Evolutionary conservation across 2,113 vertebrate species (phyloP).

Genomic region (Corapipo altera): DNA sequence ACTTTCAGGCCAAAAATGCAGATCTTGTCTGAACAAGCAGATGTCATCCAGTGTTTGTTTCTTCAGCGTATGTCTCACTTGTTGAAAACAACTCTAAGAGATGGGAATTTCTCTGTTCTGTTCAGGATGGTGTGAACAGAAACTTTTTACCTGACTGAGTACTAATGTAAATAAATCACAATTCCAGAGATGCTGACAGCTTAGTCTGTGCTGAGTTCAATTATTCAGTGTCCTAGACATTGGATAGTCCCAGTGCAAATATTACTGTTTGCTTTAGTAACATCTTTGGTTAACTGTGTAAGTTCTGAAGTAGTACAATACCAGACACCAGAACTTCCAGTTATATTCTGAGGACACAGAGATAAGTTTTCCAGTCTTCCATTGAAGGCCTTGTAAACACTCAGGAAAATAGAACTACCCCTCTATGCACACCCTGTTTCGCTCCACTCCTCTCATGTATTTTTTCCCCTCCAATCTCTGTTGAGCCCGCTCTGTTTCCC

Average conservation of each 20-base stretch:
- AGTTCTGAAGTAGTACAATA: background rate
- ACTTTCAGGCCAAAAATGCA: background rate
- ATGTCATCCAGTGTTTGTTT: background rate
- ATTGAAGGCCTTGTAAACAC: background rate
- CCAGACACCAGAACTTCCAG: background rate
- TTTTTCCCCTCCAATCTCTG: background rate
- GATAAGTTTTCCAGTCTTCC: background rate
- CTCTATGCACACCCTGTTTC: background rate
- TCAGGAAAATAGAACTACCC: background rate
- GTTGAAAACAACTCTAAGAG: background rate
- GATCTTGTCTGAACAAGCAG: background rate
- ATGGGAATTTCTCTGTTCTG: background rate
- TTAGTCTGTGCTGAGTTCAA: background rate
- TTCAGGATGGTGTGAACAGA: background rate
- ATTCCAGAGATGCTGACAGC: background rate
- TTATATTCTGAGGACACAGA: background rate
- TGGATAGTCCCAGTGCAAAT: background rate
- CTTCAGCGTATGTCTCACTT: background rate
- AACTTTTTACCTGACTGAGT: background rate
- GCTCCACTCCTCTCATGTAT: background rate
- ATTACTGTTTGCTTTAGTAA: background rate
- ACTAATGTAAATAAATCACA: background rate
- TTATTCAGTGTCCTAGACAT: background rate
- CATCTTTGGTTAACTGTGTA: background rate
- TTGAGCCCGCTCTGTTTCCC: no score